Conservation (phyloP, 2,888 invertebrate genomes). For the Meteorus cinctellus region DNA sequence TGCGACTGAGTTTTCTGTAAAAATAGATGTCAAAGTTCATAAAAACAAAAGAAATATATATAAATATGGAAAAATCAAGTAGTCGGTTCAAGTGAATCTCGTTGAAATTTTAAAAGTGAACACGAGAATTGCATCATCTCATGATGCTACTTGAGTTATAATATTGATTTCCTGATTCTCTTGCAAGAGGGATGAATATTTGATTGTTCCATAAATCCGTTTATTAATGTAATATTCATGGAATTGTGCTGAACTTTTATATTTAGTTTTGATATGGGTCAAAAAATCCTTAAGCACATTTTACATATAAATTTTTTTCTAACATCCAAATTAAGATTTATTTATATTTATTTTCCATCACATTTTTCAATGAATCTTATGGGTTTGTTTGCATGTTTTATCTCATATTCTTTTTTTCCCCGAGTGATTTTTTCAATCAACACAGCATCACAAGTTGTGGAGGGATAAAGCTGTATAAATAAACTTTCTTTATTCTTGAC, state of each 20-base stretch:
- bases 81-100: neutral
- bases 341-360: neutral
- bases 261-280: neutral
- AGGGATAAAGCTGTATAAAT: neutral
- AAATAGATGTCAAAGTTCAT: neutral
- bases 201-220: neutral
- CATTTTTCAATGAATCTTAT: neutral
- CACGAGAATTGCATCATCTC: constrained; percentile 6
- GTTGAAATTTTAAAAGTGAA: neutral
- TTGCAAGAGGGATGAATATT: neutral
- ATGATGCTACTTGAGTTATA: neutral
- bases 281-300: neutral
- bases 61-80: neutral
- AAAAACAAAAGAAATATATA: neutral
- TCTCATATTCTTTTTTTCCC: neutral
- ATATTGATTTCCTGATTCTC: neutral
- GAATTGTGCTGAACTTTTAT: neutral
- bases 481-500: neutral
- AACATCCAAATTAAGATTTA: neutral
- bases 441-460: neutral
- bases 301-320: neutral
- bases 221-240: constrained; percentile 1
- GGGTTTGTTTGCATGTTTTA: neutral
- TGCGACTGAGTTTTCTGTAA: neutral
- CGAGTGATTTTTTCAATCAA: neutral